phyloP scores from a whole-genome alignment of 2,113 vertebrate genomes.

The Carlito syrichta region DNA sequence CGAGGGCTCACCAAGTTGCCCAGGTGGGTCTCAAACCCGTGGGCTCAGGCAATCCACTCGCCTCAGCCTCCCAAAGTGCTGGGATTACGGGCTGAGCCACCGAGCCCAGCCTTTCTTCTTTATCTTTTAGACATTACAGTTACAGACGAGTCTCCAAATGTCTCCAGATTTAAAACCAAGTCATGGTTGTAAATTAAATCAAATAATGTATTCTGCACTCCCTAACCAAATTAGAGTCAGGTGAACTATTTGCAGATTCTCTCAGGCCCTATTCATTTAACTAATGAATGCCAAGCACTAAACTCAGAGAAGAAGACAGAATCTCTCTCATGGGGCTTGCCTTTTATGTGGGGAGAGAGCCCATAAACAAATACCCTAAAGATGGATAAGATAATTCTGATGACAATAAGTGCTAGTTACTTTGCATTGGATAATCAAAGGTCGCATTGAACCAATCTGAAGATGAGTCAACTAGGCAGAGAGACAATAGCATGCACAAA shows the following conservation, averaged over 20 bases:
- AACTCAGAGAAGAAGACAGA: neutral
- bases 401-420: neutral
- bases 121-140: neutral
- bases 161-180: neutral
- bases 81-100: no score
- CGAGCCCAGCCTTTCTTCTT: no score
- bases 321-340: neutral
- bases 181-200: accelerated
- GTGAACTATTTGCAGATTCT: neutral
- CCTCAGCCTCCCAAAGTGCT: no score
- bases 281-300: neutral
- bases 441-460: neutral
- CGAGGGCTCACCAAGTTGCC: no score
- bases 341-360: neutral
- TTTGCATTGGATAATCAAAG: neutral
- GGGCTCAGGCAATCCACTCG: no score
- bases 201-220: neutral
- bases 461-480: neutral
- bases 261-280: neutral
- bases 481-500: accelerated
- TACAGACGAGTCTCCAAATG: neutral
- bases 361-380: neutral
- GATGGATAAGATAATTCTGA: neutral
- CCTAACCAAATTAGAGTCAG: neutral
- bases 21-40: no score